Percentiles rank a stretch among this genome's conserved stretches.
phyloP scores from a whole-genome alignment of 2,888 invertebrate species.

The Parasteatoda lunata region DNA sequence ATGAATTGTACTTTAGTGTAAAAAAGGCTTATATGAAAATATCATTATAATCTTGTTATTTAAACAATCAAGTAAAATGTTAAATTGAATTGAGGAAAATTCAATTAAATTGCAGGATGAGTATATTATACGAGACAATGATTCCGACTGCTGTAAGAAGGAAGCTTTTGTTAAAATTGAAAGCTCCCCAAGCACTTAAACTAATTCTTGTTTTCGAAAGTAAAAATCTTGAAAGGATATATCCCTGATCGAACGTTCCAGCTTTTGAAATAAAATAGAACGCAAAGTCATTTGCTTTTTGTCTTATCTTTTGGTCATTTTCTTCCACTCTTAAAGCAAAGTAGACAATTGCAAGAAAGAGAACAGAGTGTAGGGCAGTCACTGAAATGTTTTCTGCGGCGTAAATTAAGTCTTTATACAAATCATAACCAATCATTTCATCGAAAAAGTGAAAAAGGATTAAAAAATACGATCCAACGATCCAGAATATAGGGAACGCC shows the following conservation, averaged over 20 bases:
- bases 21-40: too few relatives aligned
- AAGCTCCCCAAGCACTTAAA: background rate
- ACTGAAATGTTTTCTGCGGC: background rate
- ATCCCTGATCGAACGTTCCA: background rate
- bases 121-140: too few relatives aligned
- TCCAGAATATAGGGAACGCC: conserved; percentile 7
- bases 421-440: background rate
- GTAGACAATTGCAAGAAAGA: background rate
- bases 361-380: background rate
- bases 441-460: background rate
- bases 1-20: too few relatives aligned
- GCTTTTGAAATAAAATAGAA: background rate
- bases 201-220: background rate
- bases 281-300: background rate
- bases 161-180: conserved; percentile 7
- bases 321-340: background rate
- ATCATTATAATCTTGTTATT: too few relatives aligned
- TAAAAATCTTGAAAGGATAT: background rate
- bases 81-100: too few relatives aligned
- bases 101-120: too few relatives aligned
- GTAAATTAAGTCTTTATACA: background rate
- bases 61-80: too few relatives aligned
- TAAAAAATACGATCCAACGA: background rate
- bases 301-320: background rate
- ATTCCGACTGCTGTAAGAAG: background rate